Conservation (phyloP, 2,113 vertebrate species). For the Astatotilapia flaviijosephi region DNA sequence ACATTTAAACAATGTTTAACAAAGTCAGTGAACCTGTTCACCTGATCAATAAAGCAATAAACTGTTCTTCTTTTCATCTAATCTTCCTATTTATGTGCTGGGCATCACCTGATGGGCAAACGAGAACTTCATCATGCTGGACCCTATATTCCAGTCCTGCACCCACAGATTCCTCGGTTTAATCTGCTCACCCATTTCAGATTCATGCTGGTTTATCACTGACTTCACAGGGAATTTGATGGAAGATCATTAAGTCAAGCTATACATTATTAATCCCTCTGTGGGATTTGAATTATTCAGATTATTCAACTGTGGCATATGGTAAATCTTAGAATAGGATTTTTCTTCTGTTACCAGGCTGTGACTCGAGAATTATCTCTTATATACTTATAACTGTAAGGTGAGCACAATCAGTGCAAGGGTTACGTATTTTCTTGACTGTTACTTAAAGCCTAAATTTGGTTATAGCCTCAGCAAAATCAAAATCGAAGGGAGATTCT, state of each 20-base stretch:
- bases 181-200: neutral
- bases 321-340: fast-evolving
- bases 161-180: neutral
- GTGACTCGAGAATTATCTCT: neutral
- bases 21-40: neutral
- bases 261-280: neutral
- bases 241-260: neutral
- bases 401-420: neutral
- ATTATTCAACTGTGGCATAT: neutral
- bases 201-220: conserved; percentile 13
- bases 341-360: neutral
- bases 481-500: neutral
- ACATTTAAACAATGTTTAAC: neutral
- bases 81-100: neutral
- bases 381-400: neutral
- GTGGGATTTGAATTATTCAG: neutral
- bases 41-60: neutral
- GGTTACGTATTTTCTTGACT: neutral
- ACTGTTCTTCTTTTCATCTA: neutral
- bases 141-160: neutral
- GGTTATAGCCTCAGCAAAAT: neutral
- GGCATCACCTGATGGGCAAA: neutral
- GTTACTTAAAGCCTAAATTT: neutral
- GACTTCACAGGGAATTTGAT: neutral
- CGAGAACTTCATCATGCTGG: neutral